Evolutionary conservation across 2,797 vertebrate species (phyloP).

Genomic region (Melanotaenia parkinsoni): DNA sequence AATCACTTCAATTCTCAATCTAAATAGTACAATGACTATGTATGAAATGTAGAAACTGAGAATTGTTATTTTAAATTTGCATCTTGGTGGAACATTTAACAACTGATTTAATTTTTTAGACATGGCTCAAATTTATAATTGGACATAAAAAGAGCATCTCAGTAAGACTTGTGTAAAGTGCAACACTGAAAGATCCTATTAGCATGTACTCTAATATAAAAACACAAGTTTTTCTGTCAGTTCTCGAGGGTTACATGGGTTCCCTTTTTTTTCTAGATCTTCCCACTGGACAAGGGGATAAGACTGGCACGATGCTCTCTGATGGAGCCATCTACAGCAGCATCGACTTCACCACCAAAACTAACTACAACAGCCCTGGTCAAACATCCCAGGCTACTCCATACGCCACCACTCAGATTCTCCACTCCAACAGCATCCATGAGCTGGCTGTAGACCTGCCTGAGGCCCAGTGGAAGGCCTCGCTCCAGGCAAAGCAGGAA

Average conservation of each 20-base stretch:
- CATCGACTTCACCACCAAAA: conserved; percentile 98
- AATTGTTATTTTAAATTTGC: neutral
- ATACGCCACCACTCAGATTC: conserved; percentile 97
- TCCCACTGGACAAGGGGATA: conserved; percentile 91
- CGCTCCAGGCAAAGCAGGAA: conserved; percentile 95
- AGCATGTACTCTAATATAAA: neutral
- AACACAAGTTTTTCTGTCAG: neutral
- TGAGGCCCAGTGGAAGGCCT: conserved; percentile 96
- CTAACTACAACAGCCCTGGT: conserved; percentile 93
- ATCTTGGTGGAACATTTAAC: neutral
- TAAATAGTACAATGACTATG: neutral
- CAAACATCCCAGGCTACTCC: conserved; percentile 95
- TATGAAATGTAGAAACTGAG: neutral
- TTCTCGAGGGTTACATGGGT: neutral
- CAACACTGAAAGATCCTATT: neutral
- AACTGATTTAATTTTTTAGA: neutral
- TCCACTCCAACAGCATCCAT: conserved; percentile 97
- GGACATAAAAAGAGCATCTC: neutral
- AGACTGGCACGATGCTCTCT: conserved; percentile 95
- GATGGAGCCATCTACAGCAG: conserved; percentile 99
- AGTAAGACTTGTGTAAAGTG: neutral
- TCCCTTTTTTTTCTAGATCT: conserved; percentile 83
- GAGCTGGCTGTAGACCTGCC: conserved; percentile 97
- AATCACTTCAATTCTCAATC: neutral
- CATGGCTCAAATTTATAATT: neutral